Base-by-base conservation (phyloP, 2,888 invertebrate genomes). In the Lasioglossum marginatum region DNA sequence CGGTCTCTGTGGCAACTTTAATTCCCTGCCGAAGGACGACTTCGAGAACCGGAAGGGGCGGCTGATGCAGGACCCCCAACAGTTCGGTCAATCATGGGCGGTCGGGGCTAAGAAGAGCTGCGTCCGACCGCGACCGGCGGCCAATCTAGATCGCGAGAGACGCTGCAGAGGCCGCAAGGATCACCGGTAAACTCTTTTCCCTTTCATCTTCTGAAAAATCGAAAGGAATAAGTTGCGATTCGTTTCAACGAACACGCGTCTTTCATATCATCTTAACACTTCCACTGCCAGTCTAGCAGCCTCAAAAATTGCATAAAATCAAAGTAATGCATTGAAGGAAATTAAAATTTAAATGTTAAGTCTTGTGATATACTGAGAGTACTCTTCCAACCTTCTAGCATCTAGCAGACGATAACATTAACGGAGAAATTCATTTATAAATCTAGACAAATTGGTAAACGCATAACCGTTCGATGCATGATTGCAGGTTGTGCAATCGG, bases 1-100 rank as follows among this genome's bases (percentile, higher is more conserved):
- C 94, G 99, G 99, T 23, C 96, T 99, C 31, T 99, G 99, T 94
- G 99, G 99, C 1, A 99, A 99, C 94, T 99, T 98, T 95, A 99
- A 99, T 95, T 97, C 97, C 72, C 96, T 97, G 87, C 97, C 97
- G 4, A 96, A 97, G 89, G 99, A 99, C 95, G 99, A 99, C 95
- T 97, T 98, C 93, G 97, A 96, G 88, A 97, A 97, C 76, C 96
- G 97, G 77, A 96, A 96, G 88, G 98, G 98, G 16, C 96, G 96
- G 74, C 95, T 97, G 74, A 96, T 97, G 83, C 96, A 96, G 72
- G 97, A 98, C 90, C 95, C 96, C 0, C 95, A 96, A 76, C 91
- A 96, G 79, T 99, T 99, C 93, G 99, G 98, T 4, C 96, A 97
- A 75, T 98, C 99, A 5, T 99, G 99, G 99, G 97, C 98, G 78